Percentiles rank a stretch among this genome's conserved stretches.
Conservation (phyloP, 2,888 invertebrate species). For the Ophioninae sp. region DNA sequence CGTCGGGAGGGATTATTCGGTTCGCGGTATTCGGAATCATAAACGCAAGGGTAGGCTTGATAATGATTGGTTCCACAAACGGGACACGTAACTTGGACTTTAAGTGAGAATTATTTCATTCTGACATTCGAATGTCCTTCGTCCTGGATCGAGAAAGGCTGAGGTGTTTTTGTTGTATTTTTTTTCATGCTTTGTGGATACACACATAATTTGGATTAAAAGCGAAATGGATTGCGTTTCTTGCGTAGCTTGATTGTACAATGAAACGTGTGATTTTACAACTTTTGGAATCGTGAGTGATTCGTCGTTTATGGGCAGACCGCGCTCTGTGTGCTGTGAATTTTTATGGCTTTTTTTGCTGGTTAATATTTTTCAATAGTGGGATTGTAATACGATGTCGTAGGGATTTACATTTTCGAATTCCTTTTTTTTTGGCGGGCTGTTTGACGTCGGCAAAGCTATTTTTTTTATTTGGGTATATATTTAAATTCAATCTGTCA, state of each 20-base stretch:
- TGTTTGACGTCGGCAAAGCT: no score
- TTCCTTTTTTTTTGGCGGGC: no score
- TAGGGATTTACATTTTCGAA: no score
- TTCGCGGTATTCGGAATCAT: conserved; percentile 49
- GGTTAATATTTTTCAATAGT: no score
- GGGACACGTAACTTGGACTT: conserved; percentile 36
- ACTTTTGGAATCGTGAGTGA: conserved; percentile 2
- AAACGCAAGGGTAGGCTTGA: conserved; percentile 8
- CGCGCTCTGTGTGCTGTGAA: no score
- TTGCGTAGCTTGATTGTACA: not conserved
- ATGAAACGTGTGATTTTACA: conserved; percentile 8
- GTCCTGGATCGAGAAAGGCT: not conserved
- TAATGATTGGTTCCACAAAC: conserved; percentile 27
- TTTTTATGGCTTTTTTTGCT: no score
- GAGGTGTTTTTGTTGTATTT: not conserved
- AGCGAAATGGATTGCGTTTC: not conserved
- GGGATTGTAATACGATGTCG: no score
- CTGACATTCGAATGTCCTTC: not conserved
- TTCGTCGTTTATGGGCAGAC: not conserved
- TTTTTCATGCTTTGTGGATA: not conserved
- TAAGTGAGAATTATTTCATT: conserved; percentile 38
- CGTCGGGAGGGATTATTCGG: conserved; percentile 21
- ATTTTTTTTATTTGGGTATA: no score
- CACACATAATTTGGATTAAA: not conserved
- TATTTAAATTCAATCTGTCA: no score